phyloP scores from a whole-genome alignment of 2,888 invertebrate species.

The Anthrax anthrax region DNA sequence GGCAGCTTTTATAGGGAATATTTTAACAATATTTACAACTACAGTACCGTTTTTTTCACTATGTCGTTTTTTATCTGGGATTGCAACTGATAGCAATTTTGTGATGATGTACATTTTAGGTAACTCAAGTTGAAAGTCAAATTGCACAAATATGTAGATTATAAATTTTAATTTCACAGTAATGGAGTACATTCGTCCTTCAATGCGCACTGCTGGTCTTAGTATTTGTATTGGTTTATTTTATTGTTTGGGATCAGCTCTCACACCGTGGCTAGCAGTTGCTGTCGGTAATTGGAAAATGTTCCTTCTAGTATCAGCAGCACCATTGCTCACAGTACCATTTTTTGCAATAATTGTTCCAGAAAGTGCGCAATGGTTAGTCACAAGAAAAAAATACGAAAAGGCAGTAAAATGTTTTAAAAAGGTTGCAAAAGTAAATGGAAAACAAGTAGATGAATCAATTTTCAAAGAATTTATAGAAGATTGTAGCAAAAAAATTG shows the following conservation, averaged over 20 bases:
- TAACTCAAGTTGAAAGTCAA: constrained; percentile 19
- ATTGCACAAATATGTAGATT: too few relatives aligned
- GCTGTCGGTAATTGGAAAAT: constrained; percentile 37
- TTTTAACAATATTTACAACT: constrained; percentile 38
- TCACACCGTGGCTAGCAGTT: constrained; percentile 38
- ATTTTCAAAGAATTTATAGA: constrained; percentile 33
- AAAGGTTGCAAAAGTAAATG: constrained; percentile 40
- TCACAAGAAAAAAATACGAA: constrained; percentile 37
- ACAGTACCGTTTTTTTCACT: constrained; percentile 37
- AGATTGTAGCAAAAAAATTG: constrained; percentile 22
- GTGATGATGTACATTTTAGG: constrained; percentile 49
- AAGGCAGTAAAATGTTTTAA: constrained; percentile 38
- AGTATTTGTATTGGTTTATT: constrained; percentile 43
- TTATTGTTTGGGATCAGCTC: constrained; percentile 39
- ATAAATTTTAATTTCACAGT: too few relatives aligned
- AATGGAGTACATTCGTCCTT: constrained; percentile 42
- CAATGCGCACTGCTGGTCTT: constrained; percentile 41
- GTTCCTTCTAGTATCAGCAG: constrained; percentile 38
- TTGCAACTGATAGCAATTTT: constrained; percentile 45
- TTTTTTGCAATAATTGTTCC: constrained; percentile 39
- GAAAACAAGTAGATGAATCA: constrained; percentile 30
- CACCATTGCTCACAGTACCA: constrained; percentile 32
- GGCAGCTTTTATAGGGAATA: constrained; percentile 40
- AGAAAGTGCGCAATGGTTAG: constrained; percentile 46
- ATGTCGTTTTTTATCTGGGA: constrained; percentile 43